Evolutionary conservation across 2,888 invertebrate species (phyloP), one percentile per base, ranked within the genome.

Genomic region (Eupithecia subumbrata): DNA sequence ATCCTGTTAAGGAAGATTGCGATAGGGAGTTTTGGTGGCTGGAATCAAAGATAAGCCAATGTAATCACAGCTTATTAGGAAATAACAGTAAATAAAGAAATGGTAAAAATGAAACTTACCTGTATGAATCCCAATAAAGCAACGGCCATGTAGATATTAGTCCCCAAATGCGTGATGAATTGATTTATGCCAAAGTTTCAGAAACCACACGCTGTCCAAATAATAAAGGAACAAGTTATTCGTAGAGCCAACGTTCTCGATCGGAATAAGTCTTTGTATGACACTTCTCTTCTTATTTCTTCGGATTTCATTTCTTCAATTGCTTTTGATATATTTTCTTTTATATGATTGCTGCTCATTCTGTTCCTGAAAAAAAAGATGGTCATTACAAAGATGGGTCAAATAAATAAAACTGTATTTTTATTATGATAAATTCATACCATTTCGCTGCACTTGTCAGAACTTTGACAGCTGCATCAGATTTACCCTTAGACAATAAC

Each of bases 151-250:
- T 85, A 89, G 8, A 89, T 79, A 83, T 90, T 85, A 1, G 82
- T 75, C 8, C 88, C 87, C 71, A 89, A 81, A 71, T 88, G 87
- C 0, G 87, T 86, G 4, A 88, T 79, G 71, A 89, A 91, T 70
- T 90, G 89, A 77, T 86, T 88, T n/a, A 90, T 87, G 2, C 90
- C 91, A 75, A 85, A 91, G 76, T 83, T 88, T 43, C 86, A 86
- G 5, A 84, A 80, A 37, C 88, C 90, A 25, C 82, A 79, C 0
- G 84, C 77, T 9, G 82, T 81, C 87, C 84, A 78, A 79, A 85
- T 86, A 76, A 89, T 8, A 72, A 84, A 30, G 60, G 79, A 76
- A 78, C 81, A 68, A 76, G 85, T 66, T 0, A 83, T 86, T n/a
- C 81, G 85, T 8, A 85, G 73, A 2, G 83, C 79, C 5, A 87